Evolutionary conservation across 2,888 invertebrate genomes (phyloP).

Genomic region (Acronicta leporina): DNA sequence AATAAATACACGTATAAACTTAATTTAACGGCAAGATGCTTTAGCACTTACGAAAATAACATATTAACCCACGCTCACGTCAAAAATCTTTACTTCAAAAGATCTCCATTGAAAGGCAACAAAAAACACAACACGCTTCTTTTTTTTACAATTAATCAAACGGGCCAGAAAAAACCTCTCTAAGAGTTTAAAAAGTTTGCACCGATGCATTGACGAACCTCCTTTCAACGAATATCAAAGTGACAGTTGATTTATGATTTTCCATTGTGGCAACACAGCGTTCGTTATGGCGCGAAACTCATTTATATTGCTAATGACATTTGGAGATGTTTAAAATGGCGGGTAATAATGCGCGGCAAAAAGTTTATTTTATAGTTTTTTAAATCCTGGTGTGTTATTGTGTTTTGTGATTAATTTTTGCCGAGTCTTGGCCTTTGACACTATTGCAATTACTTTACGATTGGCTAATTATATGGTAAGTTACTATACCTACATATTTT

Average conservation of each 20-base stretch:
- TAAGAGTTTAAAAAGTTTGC: slow-evolving; percentile 83
- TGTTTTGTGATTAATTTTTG: slow-evolving; percentile 68
- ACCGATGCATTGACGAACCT: slow-evolving; percentile 85
- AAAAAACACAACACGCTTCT: slow-evolving; percentile 64
- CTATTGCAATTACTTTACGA: slow-evolving; percentile 49
- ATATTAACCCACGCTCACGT: slow-evolving; percentile 57
- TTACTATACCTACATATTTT: slow-evolving; percentile 19
- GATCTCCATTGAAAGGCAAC: slow-evolving; percentile 65
- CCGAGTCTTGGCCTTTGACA: slow-evolving; percentile 62
- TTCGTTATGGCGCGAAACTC: slow-evolving; percentile 86
- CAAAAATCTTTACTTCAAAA: slow-evolving; percentile 59
- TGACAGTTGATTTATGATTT: slow-evolving; percentile 87
- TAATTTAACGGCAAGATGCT: slow-evolving; percentile 59
- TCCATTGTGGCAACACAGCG: slow-evolving; percentile 82
- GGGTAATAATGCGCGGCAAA: slow-evolving; percentile 68
- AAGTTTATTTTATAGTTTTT: slow-evolving; percentile 66
- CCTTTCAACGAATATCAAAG: slow-evolving; percentile 86
- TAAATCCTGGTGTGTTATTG: slow-evolving; percentile 56
- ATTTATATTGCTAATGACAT: slow-evolving; percentile 86
- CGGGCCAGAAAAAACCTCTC: slow-evolving; percentile 60
- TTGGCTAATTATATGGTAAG: slow-evolving; percentile 48
- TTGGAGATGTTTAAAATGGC: slow-evolving; percentile 81
- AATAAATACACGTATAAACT: slow-evolving; percentile 50
- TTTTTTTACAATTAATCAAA: slow-evolving; percentile 82
- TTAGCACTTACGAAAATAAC: slow-evolving; percentile 56